These are phyloP conservation scores for Drosophila multiciliata DNA, from an alignment of 2,888 invertebrate species.

Conservation along the genomic window DNA sequence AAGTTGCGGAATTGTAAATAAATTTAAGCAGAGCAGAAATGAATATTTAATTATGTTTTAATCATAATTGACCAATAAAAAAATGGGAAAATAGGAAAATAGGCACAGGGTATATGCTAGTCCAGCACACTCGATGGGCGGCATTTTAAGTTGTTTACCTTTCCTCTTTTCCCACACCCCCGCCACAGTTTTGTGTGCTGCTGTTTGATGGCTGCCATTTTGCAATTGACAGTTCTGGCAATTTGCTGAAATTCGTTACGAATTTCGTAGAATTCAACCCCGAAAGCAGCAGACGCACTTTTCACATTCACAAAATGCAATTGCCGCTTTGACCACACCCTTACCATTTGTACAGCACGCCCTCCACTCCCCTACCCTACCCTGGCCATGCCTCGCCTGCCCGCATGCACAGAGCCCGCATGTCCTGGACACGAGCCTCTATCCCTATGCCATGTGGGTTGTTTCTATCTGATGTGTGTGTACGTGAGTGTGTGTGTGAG, in stretches of 20 bases:
- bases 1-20: background rate
- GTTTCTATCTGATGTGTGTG: constrained; percentile 32
- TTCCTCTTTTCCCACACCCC: background rate
- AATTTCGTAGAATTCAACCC: constrained; percentile 57
- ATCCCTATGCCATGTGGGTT: constrained; percentile 55
- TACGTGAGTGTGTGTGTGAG: constrained; percentile 6
- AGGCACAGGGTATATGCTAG: background rate
- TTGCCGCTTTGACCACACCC: constrained; percentile 63
- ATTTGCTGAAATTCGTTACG: constrained; percentile 46
- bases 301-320: constrained; percentile 36
- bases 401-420: background rate
- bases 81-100: too few relatives aligned
- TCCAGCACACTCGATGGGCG: background rate
- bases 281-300: constrained; percentile 28
- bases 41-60: too few relatives aligned
- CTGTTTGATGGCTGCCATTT: constrained; percentile 50
- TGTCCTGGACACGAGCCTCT: constrained; percentile 35
- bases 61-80: too few relatives aligned
- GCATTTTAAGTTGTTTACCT: background rate
- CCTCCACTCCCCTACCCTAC: constrained; percentile 9
- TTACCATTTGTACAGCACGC: constrained; percentile 39
- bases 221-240: constrained; percentile 35
- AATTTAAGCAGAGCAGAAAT: background rate
- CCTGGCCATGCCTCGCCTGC: background rate
- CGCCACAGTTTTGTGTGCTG: background rate